Base-by-base conservation (phyloP, 2,113 vertebrate genomes). In the Myxocyprinus asiaticus region DNA sequence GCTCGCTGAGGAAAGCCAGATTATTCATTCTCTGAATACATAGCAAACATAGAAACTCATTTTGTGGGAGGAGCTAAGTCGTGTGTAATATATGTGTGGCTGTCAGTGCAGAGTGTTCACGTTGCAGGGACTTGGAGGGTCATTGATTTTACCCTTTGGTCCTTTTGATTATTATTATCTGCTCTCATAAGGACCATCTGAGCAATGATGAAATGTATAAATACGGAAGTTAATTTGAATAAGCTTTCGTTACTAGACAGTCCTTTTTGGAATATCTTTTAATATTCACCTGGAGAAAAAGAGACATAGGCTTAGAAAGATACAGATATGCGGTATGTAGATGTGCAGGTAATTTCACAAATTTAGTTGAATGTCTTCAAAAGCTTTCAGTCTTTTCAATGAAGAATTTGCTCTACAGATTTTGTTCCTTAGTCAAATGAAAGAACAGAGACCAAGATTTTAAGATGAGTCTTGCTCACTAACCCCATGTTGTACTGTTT, bases 311-410 rank as follows among this genome's bases (percentile, higher is more conserved):
- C 67, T 74, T 68, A 10, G n/a, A 56, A 69, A 85, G 80, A 61
- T 66, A 64, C 62, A 80, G 80, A 77, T 61, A 68, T 48, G 14
- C 8, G 62, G 61, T 66, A 77, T 68, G 53, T 74, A 83, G 77
- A 62, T 58, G 70, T 82, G 76, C 76, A 83, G 77, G 78, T 77
- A 50, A 84, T 82, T 83, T 82, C 56, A 75, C 76, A 59, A 64
- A 84, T 76, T 84, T 81, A 78, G 59, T 72, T 67, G 68, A 53
- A 75, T 59, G 70, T 11, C 61, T 70, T 70, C 48, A 56, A 12
- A n/a, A n/a, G n/a, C 22, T 33, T 33, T 33, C 22, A 51, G 64
- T 50, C 51, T 61, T 63, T 85, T 80, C 55, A 77, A 51, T 72
- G 72, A 56, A 50, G 17, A 61, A 51, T 67, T 62, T 77, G 72